phyloP scores from a whole-genome alignment of 1,140 invertebrate species.

The Bombyx mori region DNA sequence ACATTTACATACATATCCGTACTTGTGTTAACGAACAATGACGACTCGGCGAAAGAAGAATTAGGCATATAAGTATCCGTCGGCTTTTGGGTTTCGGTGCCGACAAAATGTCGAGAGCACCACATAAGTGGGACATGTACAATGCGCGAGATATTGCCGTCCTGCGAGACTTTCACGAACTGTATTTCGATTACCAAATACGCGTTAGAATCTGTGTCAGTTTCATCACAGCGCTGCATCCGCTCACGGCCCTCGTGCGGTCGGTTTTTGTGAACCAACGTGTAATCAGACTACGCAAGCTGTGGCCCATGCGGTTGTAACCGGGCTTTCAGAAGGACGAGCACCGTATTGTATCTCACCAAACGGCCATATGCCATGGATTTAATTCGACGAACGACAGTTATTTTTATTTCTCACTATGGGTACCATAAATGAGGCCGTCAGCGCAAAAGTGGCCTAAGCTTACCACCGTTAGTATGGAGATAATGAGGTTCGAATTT shows the following conservation, averaged over 20 bases:
- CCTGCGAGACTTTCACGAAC: conserved; percentile 66
- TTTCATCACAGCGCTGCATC: conserved; percentile 63
- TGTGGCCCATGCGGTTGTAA: neutral
- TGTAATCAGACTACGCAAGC: conserved; percentile 15
- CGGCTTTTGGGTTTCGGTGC: conserved; percentile 57
- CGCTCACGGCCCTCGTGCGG: conserved; percentile 44
- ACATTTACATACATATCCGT: conserved; percentile 36
- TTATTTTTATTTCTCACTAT: too few species aligned
- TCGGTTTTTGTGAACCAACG: conserved; percentile 36
- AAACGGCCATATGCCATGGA: too few species aligned
- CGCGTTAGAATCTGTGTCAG: conserved; percentile 68
- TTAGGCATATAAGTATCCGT: conserved; percentile 33
- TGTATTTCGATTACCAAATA: conserved; percentile 67
- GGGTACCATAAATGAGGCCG: too few species aligned
- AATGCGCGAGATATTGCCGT: conserved; percentile 50
- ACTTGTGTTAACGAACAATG: conserved; percentile 35
- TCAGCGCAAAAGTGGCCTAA: too few species aligned
- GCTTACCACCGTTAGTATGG: too few species aligned
- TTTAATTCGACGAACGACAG: too few species aligned
- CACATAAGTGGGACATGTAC: conserved; percentile 51
- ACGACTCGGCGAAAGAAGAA: conserved; percentile 31
- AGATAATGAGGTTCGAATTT: too few species aligned
- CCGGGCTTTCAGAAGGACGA: neutral
- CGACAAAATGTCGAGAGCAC: conserved; percentile 49
- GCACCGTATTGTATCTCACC: neutral